These are phyloP conservation scores for Kryptolebias marmoratus DNA, from an alignment of 2,113 vertebrate species.

Conservation along the genomic window DNA sequence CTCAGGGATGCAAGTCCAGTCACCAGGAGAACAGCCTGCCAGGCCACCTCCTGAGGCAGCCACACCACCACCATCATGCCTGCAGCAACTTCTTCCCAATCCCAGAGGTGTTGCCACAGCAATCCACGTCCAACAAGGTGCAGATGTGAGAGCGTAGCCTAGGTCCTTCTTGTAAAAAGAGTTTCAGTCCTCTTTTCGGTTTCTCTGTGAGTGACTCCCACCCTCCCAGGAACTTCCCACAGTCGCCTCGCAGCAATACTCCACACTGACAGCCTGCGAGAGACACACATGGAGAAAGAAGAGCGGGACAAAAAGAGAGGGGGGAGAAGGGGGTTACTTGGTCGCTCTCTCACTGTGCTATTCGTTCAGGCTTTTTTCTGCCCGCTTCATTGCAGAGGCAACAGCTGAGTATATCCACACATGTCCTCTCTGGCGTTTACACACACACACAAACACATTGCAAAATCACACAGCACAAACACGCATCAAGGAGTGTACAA, in stretches of 20 bases:
- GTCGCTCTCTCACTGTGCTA: constrained; percentile 65
- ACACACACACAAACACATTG: constrained; percentile 23
- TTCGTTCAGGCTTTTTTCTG: constrained; percentile 65
- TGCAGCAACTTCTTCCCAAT: constrained; percentile 55
- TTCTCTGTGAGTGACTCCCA: constrained; percentile 49
- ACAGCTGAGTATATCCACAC: constrained; percentile 73
- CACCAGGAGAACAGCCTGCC: constrained; percentile 73
- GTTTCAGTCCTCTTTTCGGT: constrained; percentile 27
- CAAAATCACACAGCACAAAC: constrained; percentile 39
- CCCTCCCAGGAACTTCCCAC: constrained; percentile 64
- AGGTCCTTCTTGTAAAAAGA: constrained; percentile 42
- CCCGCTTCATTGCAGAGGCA: constrained; percentile 47
- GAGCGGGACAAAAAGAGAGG: constrained; percentile 28
- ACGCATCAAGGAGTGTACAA: constrained; percentile 29
- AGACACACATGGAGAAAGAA: constrained; percentile 67
- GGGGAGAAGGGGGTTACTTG: constrained; percentile 71
- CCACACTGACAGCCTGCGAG: constrained; percentile 80
- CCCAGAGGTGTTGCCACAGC: constrained; percentile 58
- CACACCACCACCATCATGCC: constrained; percentile 53
- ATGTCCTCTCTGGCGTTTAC: not conserved
- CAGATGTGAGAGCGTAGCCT: constrained; percentile 35
- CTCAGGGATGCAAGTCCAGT: constrained; percentile 72
- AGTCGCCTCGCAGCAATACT: constrained; percentile 63
- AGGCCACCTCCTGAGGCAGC: constrained; percentile 53
- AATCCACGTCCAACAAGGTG: constrained; percentile 2